Percentiles rank a stretch among this genome's conserved stretches.
Evolutionary conservation across 1,140 invertebrate genomes (phyloP).

Genomic region (Eueides isabella): DNA sequence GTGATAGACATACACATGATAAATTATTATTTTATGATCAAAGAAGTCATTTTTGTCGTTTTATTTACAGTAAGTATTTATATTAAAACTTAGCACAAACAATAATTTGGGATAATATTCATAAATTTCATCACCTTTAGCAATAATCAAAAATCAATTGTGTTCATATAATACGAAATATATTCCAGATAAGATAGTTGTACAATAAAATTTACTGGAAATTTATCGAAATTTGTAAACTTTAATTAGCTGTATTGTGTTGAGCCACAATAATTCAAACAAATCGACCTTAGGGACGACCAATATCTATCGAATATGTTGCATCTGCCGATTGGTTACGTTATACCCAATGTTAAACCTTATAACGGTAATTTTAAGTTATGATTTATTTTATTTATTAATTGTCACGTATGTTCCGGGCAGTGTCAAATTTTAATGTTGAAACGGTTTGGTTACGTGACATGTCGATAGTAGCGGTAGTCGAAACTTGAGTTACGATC

Average conservation of each 20-base stretch:
- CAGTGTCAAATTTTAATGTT: constrained; percentile 78
- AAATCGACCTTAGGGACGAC: constrained; percentile 47
- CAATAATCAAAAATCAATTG: not conserved
- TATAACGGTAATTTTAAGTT: constrained; percentile 44
- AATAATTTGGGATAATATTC: not conserved
- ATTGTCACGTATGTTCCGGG: constrained; percentile 57
- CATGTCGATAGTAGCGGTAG: constrained; percentile 54
- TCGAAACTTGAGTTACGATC: constrained; percentile 59
- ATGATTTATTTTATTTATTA: constrained; percentile 46
- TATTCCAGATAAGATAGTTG: constrained; percentile 51
- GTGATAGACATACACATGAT: constrained; percentile 23
- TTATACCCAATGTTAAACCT: constrained; percentile 37
- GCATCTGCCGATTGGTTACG: constrained; percentile 61
- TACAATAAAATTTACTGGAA: constrained; percentile 58
- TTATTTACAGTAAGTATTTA: not conserved
- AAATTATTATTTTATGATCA: too few species aligned
- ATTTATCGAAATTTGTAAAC: constrained; percentile 58
- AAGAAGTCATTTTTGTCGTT: not conserved
- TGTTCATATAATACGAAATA: not conserved
- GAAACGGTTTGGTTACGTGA: constrained; percentile 72
- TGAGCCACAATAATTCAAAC: constrained; percentile 59
- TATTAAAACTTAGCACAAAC: not conserved
- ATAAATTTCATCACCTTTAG: not conserved
- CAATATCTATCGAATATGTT: constrained; percentile 53
- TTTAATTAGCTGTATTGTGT: constrained; percentile 75